Base-by-base conservation (phyloP, 1,140 invertebrate genomes). In the Diabrotica undecimpunctata region DNA sequence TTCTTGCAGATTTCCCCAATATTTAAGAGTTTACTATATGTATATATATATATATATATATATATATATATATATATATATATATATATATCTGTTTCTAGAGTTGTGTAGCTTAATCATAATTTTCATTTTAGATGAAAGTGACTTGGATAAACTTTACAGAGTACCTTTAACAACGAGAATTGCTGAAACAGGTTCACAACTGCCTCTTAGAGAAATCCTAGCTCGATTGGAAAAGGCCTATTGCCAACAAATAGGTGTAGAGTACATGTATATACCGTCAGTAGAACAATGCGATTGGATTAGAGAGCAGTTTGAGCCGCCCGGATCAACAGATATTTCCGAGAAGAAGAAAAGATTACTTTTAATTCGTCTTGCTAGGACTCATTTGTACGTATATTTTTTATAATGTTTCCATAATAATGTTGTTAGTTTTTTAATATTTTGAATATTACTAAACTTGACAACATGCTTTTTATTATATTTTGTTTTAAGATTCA, bases 251-350 rank as follows among this genome's bases (percentile, higher is more conserved):
- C 90, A 92, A 75, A 94, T 94, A 73, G 96, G 96, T 38, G 91
- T 98, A 0, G 97, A 99, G 79, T 99, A 96, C 77, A 99, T 98
- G 96, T 97, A 97, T 80, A 96, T 99, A 72, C 98, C 97, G 78
- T 97, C 94, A 7, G 80, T 95, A 77, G 95, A 98, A 75, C 95
- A 98, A 76, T 95, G 94, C 76, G 95, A 98, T 78, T 99, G 96
- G 96, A 97, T 99, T 74, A 85, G 96, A 55, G 88, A 95, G 75
- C 91, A 90, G 70, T 94, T 99, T 84, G 97, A 99, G 81, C 91
- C 91, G 4, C 97, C 97, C 7, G 90, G 92, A 55, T 87, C 95
- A 3, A 91, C 94, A 80, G 87, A 92, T 70, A 88, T 98, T 76
- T 88, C 86, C 54, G 84, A 85, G 54, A 93, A 97, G 69, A 91